Percentiles rank a stretch among this genome's conserved stretches.
Evolutionary conservation across 2,113 vertebrate genomes (phyloP).

Genomic region (Siphamia tubifer): DNA sequence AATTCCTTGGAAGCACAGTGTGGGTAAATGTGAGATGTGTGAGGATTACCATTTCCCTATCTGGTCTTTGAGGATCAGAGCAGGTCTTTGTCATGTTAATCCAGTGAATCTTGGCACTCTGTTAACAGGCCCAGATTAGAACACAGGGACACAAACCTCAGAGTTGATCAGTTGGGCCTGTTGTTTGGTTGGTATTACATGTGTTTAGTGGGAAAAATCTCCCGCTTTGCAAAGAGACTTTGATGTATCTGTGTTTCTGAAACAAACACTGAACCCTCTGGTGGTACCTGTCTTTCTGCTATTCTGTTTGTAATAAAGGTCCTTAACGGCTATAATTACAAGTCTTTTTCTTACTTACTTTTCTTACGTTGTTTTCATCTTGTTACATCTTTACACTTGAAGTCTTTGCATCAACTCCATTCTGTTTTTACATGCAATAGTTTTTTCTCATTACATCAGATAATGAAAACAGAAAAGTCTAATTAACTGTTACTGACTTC

Average conservation of each 20-base stretch:
- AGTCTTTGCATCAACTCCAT: too few relatives aligned
- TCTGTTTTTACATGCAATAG: too few relatives aligned
- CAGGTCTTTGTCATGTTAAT: slow-evolving; percentile 66
- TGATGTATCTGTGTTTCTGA: background rate
- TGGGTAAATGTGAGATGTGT: slow-evolving; percentile 24
- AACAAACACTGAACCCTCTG: slow-evolving; percentile 21
- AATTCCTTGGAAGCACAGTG: background rate
- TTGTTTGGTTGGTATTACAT: slow-evolving; percentile 52
- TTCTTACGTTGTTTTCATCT: too few relatives aligned
- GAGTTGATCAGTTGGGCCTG: slow-evolving; percentile 54
- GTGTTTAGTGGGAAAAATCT: slow-evolving; percentile 44
- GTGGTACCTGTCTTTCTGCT: background rate
- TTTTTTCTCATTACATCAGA: too few relatives aligned
- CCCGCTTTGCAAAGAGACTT: background rate
- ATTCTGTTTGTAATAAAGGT: background rate
- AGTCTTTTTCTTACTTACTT: too few relatives aligned
- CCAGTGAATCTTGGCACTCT: slow-evolving; percentile 53
- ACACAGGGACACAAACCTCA: slow-evolving; percentile 38
- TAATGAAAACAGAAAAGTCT: too few relatives aligned
- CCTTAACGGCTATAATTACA: background rate
- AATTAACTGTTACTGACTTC: too few relatives aligned
- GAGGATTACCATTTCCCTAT: slow-evolving; percentile 55
- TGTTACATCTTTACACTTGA: too few relatives aligned
- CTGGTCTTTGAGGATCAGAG: slow-evolving; percentile 51
- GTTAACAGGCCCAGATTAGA: slow-evolving; percentile 51